These are phyloP conservation scores for Meloidogyne hapla DNA, from an alignment of 1,140 invertebrate species.

Conservation along the genomic window DNA sequence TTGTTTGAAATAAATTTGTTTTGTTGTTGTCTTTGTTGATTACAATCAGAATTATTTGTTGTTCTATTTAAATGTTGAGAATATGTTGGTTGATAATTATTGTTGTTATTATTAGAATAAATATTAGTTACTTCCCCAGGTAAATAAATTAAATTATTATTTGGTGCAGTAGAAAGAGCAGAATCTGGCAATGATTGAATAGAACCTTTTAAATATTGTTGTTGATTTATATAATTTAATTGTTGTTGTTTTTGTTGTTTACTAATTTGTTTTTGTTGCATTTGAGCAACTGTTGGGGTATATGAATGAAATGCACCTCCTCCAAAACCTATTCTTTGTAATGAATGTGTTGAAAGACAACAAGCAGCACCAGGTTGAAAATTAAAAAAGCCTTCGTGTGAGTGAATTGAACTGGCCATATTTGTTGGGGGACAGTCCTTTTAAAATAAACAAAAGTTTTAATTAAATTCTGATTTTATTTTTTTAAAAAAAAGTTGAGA, in stretches of 20 bases:
- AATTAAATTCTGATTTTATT: too few relatives aligned
- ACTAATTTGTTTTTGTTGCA: constrained; percentile 1
- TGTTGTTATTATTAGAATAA: background rate
- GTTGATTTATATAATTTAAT: constrained; percentile 1
- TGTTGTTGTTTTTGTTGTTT: constrained; percentile 27
- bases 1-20: background rate
- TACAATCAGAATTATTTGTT: constrained; percentile 5
- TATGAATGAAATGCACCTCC: constrained; percentile 54
- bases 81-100: constrained; percentile 11
- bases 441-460: background rate
- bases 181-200: constrained; percentile 60
- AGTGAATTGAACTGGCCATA: constrained; percentile 49
- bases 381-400: constrained; percentile 38
- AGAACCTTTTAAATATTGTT: constrained; percentile 46
- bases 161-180: constrained; percentile 16
- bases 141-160: background rate
- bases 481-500: too few relatives aligned
- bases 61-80: background rate
- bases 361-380: constrained; percentile 35
- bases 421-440: constrained; percentile 38
- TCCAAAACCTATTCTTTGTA: constrained; percentile 39
- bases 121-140: background rate
- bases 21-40: background rate
- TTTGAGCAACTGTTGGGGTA: constrained; percentile 17
- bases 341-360: constrained; percentile 49